Evolutionary conservation across 2,113 vertebrate species (phyloP), one percentile per base, ranked within the genome.

Genomic region (Hippocampus barbouri): DNA sequence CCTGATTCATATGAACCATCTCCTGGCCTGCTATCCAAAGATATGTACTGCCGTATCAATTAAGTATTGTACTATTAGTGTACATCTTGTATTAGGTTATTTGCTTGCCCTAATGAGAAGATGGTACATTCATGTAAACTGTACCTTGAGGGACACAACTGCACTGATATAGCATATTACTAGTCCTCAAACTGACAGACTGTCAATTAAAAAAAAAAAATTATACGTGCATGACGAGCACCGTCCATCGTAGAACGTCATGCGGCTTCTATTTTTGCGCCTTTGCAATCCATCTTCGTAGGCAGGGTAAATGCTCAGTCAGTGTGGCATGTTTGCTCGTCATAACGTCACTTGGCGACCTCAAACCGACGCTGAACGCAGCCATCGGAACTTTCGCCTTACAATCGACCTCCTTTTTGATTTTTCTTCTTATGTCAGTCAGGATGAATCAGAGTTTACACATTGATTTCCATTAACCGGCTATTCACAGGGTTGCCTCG

Each of bases 401-500:
- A 25, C 56, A 2, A 54, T 40, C 49, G 2, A 21, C 51, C 66
- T 21, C 27, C 23, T 38, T 53, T 38, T 54, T 38, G 9, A 54
- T 68, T 68, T 21, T 51, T 21, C 8, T 5, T 38, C 66, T 34
- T 21, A 10, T 14, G 47, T 65, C 45, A 62, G 34, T 45, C 43
- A 66, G 59, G 38, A 43, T 70, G 3, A 70, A 66, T 74, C 51
- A 38, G 3, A 64, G 53, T 68, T 25, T 60, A 8, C 15, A 51
- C 47, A 73, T 71, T 65, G 69, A 84, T 66, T 78, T 51, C 10
- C 47, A 57, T 27, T 68, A 49, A 72, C 38, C 0, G 4, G 56
- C 43, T 56, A 57, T 74, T 78, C 23, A 12, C 68, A 79, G 69
- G 38, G 64, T 69, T 56, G 66, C 65, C 67, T 79, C 30, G n/a